These are phyloP conservation scores for Pseudotriccus pelzelni DNA, from an alignment of 2,797 vertebrate genomes.

Conservation along the genomic window DNA sequence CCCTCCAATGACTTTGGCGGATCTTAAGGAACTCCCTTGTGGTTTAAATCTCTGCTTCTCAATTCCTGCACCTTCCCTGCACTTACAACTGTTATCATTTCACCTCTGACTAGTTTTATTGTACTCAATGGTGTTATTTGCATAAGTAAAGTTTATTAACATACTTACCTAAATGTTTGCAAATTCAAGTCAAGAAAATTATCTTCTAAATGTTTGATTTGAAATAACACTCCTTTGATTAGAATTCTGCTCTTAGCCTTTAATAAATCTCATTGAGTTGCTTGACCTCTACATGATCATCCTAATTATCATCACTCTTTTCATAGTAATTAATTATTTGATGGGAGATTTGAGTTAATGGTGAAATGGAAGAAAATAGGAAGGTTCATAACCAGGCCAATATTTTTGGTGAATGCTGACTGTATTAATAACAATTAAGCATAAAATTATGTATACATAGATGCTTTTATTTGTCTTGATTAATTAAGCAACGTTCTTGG, in stretches of 20 bases:
- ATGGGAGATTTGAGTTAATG: not conserved
- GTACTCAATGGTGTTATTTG: not conserved
- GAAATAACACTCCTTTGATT: not conserved
- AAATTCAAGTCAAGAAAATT: constrained; percentile 1
- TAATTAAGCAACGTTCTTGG: not conserved
- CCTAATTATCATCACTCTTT: not conserved
- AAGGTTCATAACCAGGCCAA: not conserved
- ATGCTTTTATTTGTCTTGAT: not conserved
- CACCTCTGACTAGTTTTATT: constrained; percentile 2
- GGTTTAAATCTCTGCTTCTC: not conserved
- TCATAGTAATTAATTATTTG: not conserved
- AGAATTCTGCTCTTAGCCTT: not conserved
- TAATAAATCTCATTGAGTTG: not conserved
- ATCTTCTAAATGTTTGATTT: not conserved
- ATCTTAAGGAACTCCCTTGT: not conserved
- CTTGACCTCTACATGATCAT: constrained; percentile 7
- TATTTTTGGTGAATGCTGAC: not conserved
- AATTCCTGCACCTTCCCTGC: not conserved
- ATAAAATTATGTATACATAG: not conserved
- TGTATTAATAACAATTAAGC: not conserved
- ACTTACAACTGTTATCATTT: not conserved
- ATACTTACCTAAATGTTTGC: constrained; percentile 11
- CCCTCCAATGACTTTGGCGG: not conserved
- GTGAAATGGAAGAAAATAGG: not conserved
- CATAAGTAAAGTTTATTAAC: not conserved